These are phyloP conservation scores for Baronia brevicornis DNA, from an alignment of 2,888 invertebrate genomes.

Conservation along the genomic window DNA sequence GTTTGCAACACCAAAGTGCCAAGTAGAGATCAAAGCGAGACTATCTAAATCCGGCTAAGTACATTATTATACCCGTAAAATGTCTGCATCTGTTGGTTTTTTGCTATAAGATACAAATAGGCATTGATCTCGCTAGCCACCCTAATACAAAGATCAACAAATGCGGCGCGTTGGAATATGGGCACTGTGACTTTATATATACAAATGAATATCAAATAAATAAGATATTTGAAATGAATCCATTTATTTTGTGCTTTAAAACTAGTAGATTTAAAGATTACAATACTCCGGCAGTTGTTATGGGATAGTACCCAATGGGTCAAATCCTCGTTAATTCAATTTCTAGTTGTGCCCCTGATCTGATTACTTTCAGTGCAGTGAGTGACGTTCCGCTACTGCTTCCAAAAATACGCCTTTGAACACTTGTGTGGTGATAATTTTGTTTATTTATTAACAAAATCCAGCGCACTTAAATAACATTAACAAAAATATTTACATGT, in stretches of 20 bases:
- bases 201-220: constrained; percentile 16
- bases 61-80: constrained; percentile 74
- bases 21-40: constrained; percentile 60
- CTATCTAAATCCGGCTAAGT: constrained; percentile 67
- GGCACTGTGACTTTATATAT: constrained; percentile 10
- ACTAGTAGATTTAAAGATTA: neutral
- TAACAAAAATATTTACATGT: too few relatives aligned
- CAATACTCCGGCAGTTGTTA: constrained; percentile 12
- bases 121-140: constrained; percentile 58
- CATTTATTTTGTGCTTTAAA: constrained; percentile 12
- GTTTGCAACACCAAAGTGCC: constrained; percentile 29
- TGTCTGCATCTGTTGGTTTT: constrained; percentile 72
- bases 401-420: constrained; percentile 32
- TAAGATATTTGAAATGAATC: neutral
- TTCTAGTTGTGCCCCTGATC: constrained; percentile 61
- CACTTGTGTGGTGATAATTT: constrained; percentile 21
- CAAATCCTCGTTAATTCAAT: constrained; percentile 67
- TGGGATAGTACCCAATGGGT: constrained; percentile 39
- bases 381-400: constrained; percentile 39
- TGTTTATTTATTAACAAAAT: constrained; percentile 10
- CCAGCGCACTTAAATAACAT: neutral
- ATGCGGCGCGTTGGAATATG: constrained; percentile 9
- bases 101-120: constrained; percentile 71
- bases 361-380: constrained; percentile 57
- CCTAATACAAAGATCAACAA: constrained; percentile 26